phyloP scores from a whole-genome alignment of 2,797 vertebrate genomes.

The Thaleichthys pacificus region DNA sequence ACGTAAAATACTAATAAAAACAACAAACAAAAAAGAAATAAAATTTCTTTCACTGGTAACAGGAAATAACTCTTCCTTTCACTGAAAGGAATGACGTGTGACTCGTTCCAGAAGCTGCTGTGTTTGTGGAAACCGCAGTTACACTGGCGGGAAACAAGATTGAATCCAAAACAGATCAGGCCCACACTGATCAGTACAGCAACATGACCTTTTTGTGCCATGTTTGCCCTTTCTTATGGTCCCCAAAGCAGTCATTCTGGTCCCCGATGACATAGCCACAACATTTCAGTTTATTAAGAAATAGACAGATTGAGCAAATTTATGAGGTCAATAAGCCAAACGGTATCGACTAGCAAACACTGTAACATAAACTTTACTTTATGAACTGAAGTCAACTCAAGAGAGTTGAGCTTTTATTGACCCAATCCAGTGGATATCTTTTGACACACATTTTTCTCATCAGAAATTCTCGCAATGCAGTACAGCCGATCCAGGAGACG shows the following conservation, averaged over 20 bases:
- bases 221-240: neutral
- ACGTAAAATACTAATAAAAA: no score
- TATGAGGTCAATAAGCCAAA: slow-evolving; percentile 10
- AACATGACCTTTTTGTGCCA: neutral
- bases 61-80: no score
- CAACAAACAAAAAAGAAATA: no score
- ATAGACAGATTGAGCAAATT: slow-evolving; percentile 2
- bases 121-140: neutral
- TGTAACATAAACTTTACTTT: neutral
- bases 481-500: no score
- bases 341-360: neutral
- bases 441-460: no score
- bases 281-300: neutral
- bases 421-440: neutral
- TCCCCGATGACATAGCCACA: neutral
- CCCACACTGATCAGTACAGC: neutral
- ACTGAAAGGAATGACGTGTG: no score
- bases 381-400: neutral
- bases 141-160: neutral
- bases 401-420: neutral
- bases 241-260: neutral
- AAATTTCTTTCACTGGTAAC: no score
- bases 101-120: neutral
- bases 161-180: neutral
- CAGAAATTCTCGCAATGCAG: neutral